Base-by-base conservation (phyloP, 1,140 invertebrate species). In the Eriosoma lanigerum region DNA sequence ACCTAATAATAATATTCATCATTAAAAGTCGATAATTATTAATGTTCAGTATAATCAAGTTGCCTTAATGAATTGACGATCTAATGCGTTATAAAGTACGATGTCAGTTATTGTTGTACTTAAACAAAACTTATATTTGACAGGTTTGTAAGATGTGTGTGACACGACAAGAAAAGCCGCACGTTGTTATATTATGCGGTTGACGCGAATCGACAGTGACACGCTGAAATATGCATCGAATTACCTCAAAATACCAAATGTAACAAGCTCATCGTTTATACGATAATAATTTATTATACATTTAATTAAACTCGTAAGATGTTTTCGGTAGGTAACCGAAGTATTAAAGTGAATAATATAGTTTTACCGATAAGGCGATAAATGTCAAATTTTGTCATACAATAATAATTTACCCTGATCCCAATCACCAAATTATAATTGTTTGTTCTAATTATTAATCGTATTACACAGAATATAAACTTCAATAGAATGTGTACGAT, bases 121-220 rank as follows among this genome's bases (percentile, higher is more conserved):
- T n/a, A 38, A 38, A 64, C 32, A 29, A 32, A 38, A 64, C 32
- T 64, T n/a, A 10, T 10, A 46, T 68, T 21, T 24, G 64, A 68
- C 64, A 68, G 21, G 64, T n/a, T 68, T 13, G 64, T 68, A 46
- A 46, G 46, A 46, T 24, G 38, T 68, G 64, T 68, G 46, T 48
- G 66, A 10, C 4, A 12, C 10, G 17, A 19, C 62, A 9, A n/a
- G 62, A 38, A 29, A 64, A 38, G 62, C 62, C 19, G 12, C 32
- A 64, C 62, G 62, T 64, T 29, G 38, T 64, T 64, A n/a, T 64
- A 64, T 64, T 64, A n/a, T 64, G 62, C 66, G 38, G 66, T 68
- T 17, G 66, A 68, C 66, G 21, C 44, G 13, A 24, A 24, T 24
- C 32, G 66, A 48, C 44, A 32, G 13, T 64, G 62, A 64, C 62